Conservation (phyloP, 2,888 invertebrate species). For the Melipona beecheii region DNA sequence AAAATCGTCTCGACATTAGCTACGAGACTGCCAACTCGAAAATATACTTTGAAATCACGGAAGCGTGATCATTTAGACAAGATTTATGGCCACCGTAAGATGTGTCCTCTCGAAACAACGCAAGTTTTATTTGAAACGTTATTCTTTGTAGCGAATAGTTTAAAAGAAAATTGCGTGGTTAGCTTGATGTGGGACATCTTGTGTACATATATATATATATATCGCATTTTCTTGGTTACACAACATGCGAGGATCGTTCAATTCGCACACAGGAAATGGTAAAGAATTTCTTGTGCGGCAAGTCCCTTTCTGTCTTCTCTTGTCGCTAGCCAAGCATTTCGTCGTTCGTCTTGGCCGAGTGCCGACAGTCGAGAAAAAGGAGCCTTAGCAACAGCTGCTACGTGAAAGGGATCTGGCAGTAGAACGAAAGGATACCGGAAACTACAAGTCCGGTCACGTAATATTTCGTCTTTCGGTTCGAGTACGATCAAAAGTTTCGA, state of each 20-base stretch:
- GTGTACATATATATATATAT: not conserved
- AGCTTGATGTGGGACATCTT: no score
- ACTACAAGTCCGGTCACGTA: slow-evolving; percentile 59
- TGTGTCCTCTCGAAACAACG: no score
- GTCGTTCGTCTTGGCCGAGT: slow-evolving; percentile 40
- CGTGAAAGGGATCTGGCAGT: slow-evolving; percentile 41
- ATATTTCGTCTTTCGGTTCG: slow-evolving; percentile 47
- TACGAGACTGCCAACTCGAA: no score
- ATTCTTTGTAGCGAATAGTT: no score
- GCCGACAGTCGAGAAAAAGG: slow-evolving; percentile 38
- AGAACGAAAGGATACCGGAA: slow-evolving; percentile 26
- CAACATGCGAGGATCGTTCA: not conserved
- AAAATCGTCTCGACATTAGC: no score
- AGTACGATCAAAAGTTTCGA: slow-evolving; percentile 46
- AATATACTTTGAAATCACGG: no score
- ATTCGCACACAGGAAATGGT: not conserved
- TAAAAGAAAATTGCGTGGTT: no score
- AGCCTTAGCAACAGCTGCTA: slow-evolving; percentile 53
- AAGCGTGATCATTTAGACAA: no score
- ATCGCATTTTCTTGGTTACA: not conserved
- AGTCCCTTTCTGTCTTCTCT: not conserved
- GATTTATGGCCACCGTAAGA: no score
- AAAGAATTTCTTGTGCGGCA: not conserved
- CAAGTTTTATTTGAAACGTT: no score
- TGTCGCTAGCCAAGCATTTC: slow-evolving; percentile 4